Percentiles rank a stretch among this genome's conserved stretches.
phyloP scores from a whole-genome alignment of 2,797 vertebrate species.

The Tokudaia tokunoshimensis region DNA sequence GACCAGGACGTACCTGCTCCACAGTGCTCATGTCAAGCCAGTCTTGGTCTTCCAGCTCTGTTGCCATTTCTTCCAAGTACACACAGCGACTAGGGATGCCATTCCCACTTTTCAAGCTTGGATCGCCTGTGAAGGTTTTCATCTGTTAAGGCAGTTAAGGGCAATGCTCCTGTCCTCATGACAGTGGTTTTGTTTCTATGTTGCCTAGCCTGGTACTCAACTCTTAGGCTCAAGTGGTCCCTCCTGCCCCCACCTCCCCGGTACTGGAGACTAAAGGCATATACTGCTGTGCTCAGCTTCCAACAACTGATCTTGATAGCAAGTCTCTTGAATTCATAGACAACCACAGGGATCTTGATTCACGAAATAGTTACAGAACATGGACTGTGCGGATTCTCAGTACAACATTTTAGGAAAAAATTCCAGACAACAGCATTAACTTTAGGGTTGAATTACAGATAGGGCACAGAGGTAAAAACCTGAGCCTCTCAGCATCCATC shows the following conservation, averaged over 20 bases:
- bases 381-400: not conserved
- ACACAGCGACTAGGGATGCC: constrained; percentile 97
- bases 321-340: constrained; percentile 50
- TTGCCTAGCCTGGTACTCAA: not conserved
- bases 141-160: constrained; percentile 60
- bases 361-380: not conserved
- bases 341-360: constrained; percentile 47
- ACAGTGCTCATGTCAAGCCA: constrained; percentile 99
- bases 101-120: constrained; percentile 95
- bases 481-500: not conserved
- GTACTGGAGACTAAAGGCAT: not conserved
- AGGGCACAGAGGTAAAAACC: not conserved
- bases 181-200: not conserved
- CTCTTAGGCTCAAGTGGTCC: not conserved
- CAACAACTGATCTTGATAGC: not conserved
- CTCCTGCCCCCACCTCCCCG: not conserved
- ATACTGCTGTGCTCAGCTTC: not conserved
- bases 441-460: constrained; percentile 11
- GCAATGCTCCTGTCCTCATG: constrained; percentile 23
- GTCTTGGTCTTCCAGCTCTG: constrained; percentile 97
- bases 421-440: not conserved
- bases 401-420: constrained; percentile 44
- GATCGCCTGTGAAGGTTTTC: constrained; percentile 91
- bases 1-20: constrained; percentile 92
- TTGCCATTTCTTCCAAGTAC: constrained; percentile 96